Base-by-base conservation (phyloP, 2,888 invertebrate genomes). In the Synergus gifuensis region DNA sequence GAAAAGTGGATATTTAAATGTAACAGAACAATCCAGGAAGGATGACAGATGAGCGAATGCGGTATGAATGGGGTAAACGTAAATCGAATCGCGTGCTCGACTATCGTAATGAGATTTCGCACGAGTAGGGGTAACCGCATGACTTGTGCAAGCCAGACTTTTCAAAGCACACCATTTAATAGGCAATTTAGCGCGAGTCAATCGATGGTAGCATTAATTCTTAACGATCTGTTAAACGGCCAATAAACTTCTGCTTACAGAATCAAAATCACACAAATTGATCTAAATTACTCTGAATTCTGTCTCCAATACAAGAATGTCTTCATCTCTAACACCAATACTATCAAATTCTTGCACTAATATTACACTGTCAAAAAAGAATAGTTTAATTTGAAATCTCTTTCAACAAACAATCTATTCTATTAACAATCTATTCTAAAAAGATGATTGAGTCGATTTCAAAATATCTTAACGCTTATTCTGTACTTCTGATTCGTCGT, bases 191-290 rank as follows among this genome's bases (percentile, higher is more conserved):
- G 78, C 82, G 77, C 80, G 77, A 84, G 83, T 84, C 84, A 84
- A 86, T 86, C 86, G 85, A 86, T 82, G 79, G 79, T 62, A 58
- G 76, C 81, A 83, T 82, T 82, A 81, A 79, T 77, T 82, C 83
- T 80, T 83, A 83, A 82, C 85, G 86, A 86, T 84, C 82, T 82
- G 86, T 85, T 84, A 84, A 86, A 54, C 83, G 82, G 82, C 80
- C 82, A 81, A 83, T 83, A 85, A 83, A 84, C 81, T 81, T 76
- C 58, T 76, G 78, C 82, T 73, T 18, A 73, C 49, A 73, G 73
- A 73, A 36, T 73, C 73, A 11, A n/a, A n/a, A 54, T 46, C 22
- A 22, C 49, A 49, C 69, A 73, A 73, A 73, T 73, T 73, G 49
- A 16, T 73, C 54, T 16, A 49, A 73, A 54, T 73, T 16, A 54